These are phyloP conservation scores for Muricea muricata DNA, from an alignment of 92 coral and sea anemone genomes.

Conservation along the genomic window DNA sequence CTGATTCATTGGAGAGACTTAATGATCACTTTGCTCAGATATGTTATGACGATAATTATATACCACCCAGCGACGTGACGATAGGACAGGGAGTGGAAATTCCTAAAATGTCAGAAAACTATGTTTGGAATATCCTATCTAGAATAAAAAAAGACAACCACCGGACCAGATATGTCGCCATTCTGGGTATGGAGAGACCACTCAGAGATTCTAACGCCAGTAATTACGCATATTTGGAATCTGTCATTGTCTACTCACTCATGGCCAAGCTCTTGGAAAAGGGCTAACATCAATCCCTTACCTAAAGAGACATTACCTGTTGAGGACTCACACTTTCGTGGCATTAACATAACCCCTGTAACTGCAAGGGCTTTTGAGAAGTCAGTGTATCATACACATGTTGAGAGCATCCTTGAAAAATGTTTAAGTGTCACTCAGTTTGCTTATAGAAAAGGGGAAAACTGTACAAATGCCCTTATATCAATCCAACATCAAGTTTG, in stretches of 20 bases:
- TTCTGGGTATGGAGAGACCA: constrained; percentile 63
- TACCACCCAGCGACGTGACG: constrained; percentile 42
- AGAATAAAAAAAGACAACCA: constrained; percentile 3
- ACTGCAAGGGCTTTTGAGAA: constrained; percentile 62
- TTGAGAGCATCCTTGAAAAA: constrained; percentile 30
- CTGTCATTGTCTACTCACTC: constrained; percentile 26
- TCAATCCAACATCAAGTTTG: constrained; percentile 26
- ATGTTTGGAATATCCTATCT: constrained; percentile 32
- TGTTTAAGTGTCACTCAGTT: constrained; percentile 48
- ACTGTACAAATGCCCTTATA: constrained; percentile 36
- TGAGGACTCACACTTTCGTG: constrained; percentile 57
- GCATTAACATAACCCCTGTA: constrained; percentile 61
- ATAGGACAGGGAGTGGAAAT: constrained; percentile 22
- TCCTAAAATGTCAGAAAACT: constrained; percentile 23
- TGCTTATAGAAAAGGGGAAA: constrained; percentile 57
- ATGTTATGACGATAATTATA: constrained; percentile 45
- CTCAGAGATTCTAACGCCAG: constrained; percentile 49
- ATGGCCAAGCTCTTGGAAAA: constrained; percentile 55
- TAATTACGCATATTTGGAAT: constrained; percentile 49
- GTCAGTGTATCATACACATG: constrained; percentile 45
- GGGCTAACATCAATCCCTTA: constrained; percentile 40
- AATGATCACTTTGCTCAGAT: constrained; percentile 45
- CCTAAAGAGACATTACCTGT: constrained; percentile 53
- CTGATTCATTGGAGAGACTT: constrained; percentile 28
- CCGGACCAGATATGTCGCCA: constrained; percentile 53